Evolutionary conservation across 2,888 invertebrate species (phyloP), one percentile per base, ranked within the genome.

Genomic region (Ariolimax columbianus): DNA sequence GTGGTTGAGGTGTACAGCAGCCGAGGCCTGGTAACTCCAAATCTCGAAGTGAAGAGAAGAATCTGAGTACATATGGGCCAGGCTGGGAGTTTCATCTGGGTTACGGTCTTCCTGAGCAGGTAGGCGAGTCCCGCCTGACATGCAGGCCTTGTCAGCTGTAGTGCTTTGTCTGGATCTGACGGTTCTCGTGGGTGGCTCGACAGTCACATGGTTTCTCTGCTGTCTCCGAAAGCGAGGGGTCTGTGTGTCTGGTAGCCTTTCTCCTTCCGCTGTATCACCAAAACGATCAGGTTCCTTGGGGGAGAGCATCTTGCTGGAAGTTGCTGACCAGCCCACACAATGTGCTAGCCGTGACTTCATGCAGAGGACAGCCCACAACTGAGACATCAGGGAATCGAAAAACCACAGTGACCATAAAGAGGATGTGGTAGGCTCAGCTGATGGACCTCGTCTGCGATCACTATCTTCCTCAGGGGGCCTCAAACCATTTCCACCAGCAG

Each of bases 311-410:
- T 43, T 75, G 47, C 26, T 3, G 2, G 55, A 47, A 26, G 26
- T 9, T n/a, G n/a, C 17, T 33, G 59, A 77, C 77, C 36, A 4
- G 6, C 23, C 38, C 33, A 59, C 1, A 59, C 7, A 23, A 59
- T 79, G 66, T 1, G 55, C 70, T 19, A 72, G 70, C n/a, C 43
- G 59, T 2, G 75, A 43, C 26, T 43, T 82, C 30, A 73, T 63
- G 63, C 63, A 73, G 26, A 70, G 14, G 14, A 81, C 81, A 47
- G 85, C 70, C 85, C 73, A 77, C 43, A 85, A 1, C 51, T 85
- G 85, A 30, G 85, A 75, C 23, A 85, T 11, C n/a, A 85, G 55
- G 17, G 81, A 81, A 55, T 79, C 79, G 2, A 84, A 40, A 43
- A 84, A 72, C 84, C 78, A 79, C 1, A 80, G 23, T 26, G 84